A percentile compares a stretch with the other conserved stretches of the same genome.
phyloP scores from a whole-genome alignment of 2,113 vertebrate species.

The Alosa alosa region DNA sequence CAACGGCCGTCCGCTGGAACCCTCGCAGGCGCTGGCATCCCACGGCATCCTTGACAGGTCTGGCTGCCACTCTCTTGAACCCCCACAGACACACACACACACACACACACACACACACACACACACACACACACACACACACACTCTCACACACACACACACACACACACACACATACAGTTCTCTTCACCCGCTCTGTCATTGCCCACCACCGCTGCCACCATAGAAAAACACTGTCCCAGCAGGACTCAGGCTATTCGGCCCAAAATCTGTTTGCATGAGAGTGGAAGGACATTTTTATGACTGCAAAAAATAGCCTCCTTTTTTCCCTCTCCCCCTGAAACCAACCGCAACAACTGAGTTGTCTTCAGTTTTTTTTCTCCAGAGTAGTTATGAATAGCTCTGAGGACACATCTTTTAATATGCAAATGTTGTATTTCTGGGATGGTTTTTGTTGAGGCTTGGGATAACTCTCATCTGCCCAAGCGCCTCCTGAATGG shows the following conservation, averaged over 20 bases:
- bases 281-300: conserved; percentile 15
- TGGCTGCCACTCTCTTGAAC: conserved; percentile 16
- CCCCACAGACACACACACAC: neutral
- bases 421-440: conserved; percentile 63
- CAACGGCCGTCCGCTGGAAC: conserved; percentile 94
- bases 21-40: conserved; percentile 87
- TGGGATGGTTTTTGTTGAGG: conserved; percentile 49
- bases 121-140: conserved; percentile 13
- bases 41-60: conserved; percentile 94
- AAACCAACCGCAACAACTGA: conserved; percentile 16
- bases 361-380: conserved; percentile 47
- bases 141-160: neutral
- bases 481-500: conserved; percentile 22
- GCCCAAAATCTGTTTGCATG: neutral
- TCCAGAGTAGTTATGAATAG: conserved; percentile 51
- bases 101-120: neutral
- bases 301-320: neutral
- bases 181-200: neutral
- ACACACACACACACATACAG: neutral
- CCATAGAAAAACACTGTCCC: neutral
- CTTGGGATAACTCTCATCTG: conserved; percentile 45
- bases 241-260: neutral
- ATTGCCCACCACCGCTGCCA: neutral
- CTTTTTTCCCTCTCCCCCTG: neutral
- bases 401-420: conserved; percentile 59